Base-by-base conservation (phyloP, 2,113 vertebrate genomes). In the Phainopepla nitens region DNA sequence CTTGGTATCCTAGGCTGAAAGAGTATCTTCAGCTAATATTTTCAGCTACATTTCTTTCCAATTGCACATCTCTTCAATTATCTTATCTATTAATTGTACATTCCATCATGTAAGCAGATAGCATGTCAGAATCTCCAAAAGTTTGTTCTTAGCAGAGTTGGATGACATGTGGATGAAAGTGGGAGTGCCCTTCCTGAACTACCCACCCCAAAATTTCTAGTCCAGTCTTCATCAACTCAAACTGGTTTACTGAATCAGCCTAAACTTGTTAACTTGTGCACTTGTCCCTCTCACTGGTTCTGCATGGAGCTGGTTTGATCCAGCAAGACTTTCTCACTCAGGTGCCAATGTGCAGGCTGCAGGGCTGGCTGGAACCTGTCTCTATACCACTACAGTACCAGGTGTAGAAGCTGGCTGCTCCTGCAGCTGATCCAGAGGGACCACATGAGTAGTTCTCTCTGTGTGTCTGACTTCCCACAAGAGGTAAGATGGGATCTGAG, bases 261-360 rank as follows among this genome's bases (percentile, higher is more conserved):
- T 33, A 68, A 82, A 71, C 12, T 13, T 58, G 7, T 47, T 47
- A 82, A 39, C 4, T 3, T 2, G 2, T 20, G 28, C 42, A 45
- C 28, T 35, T 36, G 2, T 24, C 8, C 33, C 14, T 78, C 60
- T 54, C 3, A 2, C 12, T 75, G 27, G 12, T 22, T 71, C 7
- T 76, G 21, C 51, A 60, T 35, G 44, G 23, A 80, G 10, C 4
- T 69, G 21, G 14, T 64, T 54, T 71, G 36, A 44, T 35, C 20
- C 51, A 54, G 20, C 29, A 54, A 44, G 39, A 25, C 18, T 21
- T 79, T 29, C 23, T 62, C 14, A 15, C 9, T 8, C 35, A 47
- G 39, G 39, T 62, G 35, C 15, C 1, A 4, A 36, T 0, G 0
- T 5, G 24, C 29, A 89, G 33, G 22, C 41, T 51, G 15, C 50